Evolutionary conservation across 2,113 vertebrate species (phyloP), one percentile per base, ranked within the genome.

Genomic region (Beaufortia kweichowensis): DNA sequence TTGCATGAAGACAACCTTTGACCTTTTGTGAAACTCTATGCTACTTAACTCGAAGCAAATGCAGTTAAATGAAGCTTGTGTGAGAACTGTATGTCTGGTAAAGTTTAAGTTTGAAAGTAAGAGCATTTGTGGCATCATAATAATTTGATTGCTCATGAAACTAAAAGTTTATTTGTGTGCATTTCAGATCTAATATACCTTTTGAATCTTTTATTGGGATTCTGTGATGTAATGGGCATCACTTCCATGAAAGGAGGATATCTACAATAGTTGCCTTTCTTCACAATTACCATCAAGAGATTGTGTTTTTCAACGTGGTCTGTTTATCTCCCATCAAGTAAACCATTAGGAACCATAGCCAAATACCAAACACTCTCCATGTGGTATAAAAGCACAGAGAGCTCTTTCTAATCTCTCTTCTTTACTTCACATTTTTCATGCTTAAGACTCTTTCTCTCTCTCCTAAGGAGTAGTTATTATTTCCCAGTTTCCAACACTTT

Each of bases 321-420:
- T 28, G 3, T 24, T 24, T 11, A 57, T 61, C 29, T 55, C 5
- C 15, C 57, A 62, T 8, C n/a, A 28, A 12, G 15, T 63, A 48
- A 78, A 59, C 29, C 31, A 24, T 29, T 26, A 73, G 56, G 33
- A 48, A 74, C 28, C 43, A n/a, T 33, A 75, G 33, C 55, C 53
- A 68, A 21, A 29, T 24, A 60, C 11, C 56, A 74, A 76, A 55
- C 53, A 68, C 46, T 61, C 15, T 73, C 39, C 19, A 1, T 28
- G 46, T 35, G 67, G 57, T 80, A 68, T 55, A 17, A 77, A 83
- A 74, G 78, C 74, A 60, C 23, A 3, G 11, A 28, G 55, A 14
- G 64, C 8, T 43, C 19, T 19, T 60, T 46, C 15, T 3, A 35
- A 6, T 21, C 41, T 21, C 21, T 14, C 62, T 43, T 6, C 62